Percentiles rank a stretch among this genome's conserved stretches.
phyloP scores from a whole-genome alignment of 2,797 vertebrate genomes.

The Thunnus albacares region DNA sequence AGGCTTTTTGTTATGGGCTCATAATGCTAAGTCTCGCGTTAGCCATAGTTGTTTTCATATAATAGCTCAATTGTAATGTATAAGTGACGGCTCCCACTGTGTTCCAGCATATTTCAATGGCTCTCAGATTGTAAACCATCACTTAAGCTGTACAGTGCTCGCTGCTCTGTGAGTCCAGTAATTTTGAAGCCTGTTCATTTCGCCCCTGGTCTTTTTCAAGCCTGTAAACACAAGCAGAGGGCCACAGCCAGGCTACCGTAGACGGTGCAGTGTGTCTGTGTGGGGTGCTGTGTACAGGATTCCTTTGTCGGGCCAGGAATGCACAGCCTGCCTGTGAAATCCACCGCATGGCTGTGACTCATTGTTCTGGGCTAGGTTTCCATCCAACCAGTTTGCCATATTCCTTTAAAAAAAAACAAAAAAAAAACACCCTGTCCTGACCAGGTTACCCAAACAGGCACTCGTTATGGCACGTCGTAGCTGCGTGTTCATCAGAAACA shows the following conservation, averaged over 20 bases:
- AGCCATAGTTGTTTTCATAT: slow-evolving; percentile 6
- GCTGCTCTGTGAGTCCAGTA: slow-evolving; percentile 29
- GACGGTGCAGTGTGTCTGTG: slow-evolving; percentile 50
- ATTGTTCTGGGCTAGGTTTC: slow-evolving; percentile 75
- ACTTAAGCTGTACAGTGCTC: neutral
- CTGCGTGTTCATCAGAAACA: slow-evolving; percentile 25
- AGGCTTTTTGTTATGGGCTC: slow-evolving; percentile 11
- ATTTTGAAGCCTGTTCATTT: slow-evolving; percentile 25
- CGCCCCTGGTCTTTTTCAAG: slow-evolving; percentile 46
- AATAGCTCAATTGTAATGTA: slow-evolving; percentile 18
- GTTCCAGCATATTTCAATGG: slow-evolving; percentile 13
- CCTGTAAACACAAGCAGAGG: slow-evolving; percentile 27
- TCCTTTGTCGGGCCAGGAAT: slow-evolving; percentile 83
- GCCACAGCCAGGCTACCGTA: slow-evolving; percentile 46
- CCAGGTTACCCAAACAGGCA: slow-evolving; percentile 47
- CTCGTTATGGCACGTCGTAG: slow-evolving; percentile 25
- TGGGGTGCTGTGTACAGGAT: slow-evolving; percentile 76
- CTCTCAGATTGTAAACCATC: neutral
- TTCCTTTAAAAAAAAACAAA: slow-evolving; percentile 1
- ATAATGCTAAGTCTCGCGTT: neutral
- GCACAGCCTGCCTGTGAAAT: slow-evolving; percentile 81
- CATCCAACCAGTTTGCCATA: slow-evolving; percentile 77
- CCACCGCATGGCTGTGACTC: slow-evolving; percentile 76
- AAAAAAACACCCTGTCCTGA: slow-evolving; percentile 16
- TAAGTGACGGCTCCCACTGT: slow-evolving; percentile 11